Evolutionary conservation across 2,888 invertebrate species (phyloP), one percentile per base, ranked within the genome.

Genomic region (Seladonia tumulorum): DNA sequence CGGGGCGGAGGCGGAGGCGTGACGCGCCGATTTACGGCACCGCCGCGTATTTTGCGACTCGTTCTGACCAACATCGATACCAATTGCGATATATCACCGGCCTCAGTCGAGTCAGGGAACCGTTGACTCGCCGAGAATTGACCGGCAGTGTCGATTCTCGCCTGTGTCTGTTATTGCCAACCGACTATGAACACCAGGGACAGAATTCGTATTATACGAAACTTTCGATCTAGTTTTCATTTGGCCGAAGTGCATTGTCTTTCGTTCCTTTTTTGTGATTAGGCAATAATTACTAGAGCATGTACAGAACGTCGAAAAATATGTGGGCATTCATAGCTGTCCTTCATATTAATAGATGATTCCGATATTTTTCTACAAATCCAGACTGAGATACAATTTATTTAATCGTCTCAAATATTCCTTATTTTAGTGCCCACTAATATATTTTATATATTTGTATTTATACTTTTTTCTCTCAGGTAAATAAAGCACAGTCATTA

Each of bases 1-100:
- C 63, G 79, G 63, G 60, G 70, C 72, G 49, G 53, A 42, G 39
- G 71, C 63, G 76, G 76, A 14, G 60, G 60, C 25, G 60, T 60
- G 60, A 60, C 60, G 60, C 45, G 73, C 57, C 79, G 72, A 79
- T 82, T 82, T 79, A 82, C 79, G 79, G 70, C 72, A 75, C 49
- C 75, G 57, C 16, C 68, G 63, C 79, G 47, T 71, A 66, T 75
- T 80, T 53, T 47, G 76, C 75, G 29, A 57, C 70, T 75, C 68
- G 49, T 71, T 60, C 29, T 53, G 74, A 18, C 81, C 70, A 45
- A 60, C 70, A 76, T 16, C 60, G 79, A 22, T 29, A 25, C 45
- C 60, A n/a, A 29, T 39, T 42, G 53, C 79, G 72, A 79, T 73
- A 79, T 47, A 79, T 79, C 79, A 63, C 25, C 60, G 45, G 8